These are phyloP conservation scores for Melangyna quadrimaculata DNA, from an alignment of 2,888 invertebrate genomes.

Conservation along the genomic window DNA sequence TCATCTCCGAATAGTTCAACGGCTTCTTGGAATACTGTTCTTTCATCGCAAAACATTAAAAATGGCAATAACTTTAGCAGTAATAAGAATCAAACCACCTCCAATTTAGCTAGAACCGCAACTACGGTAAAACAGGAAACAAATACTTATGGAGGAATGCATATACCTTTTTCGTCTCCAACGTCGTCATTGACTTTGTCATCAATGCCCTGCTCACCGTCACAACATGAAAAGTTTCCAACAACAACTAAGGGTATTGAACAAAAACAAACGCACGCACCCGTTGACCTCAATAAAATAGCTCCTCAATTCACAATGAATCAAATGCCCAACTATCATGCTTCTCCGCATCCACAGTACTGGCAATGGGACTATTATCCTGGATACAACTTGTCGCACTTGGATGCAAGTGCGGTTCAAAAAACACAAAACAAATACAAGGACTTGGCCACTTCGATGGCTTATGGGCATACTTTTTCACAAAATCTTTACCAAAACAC, in stretches of 20 bases:
- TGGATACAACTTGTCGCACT: conserved; percentile 83
- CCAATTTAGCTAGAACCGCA: conserved; percentile 33
- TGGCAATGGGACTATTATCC: conserved; percentile 85
- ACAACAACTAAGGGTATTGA: conserved; percentile 54
- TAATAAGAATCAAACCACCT: conserved; percentile 36
- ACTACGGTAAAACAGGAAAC: conserved; percentile 59
- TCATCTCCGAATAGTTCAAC: conserved; percentile 31
- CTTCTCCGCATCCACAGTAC: conserved; percentile 83
- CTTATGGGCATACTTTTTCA: conserved; percentile 79
- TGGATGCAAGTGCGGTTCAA: conserved; percentile 83
- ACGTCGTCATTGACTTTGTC: conserved; percentile 42
- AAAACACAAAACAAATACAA: conserved; percentile 84
- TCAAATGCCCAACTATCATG: conserved; percentile 86
- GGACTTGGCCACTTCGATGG: conserved; percentile 80
- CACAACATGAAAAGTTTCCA: conserved; percentile 67
- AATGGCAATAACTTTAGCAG: background rate
- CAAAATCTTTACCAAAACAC: conserved; percentile 80
- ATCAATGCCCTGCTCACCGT: conserved; percentile 55
- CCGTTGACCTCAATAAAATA: conserved; percentile 83
- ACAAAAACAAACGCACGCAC: conserved; percentile 74
- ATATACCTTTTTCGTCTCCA: conserved; percentile 50
- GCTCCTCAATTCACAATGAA: conserved; percentile 85
- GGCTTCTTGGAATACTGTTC: conserved; percentile 31
- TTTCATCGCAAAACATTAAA: conserved; percentile 35
- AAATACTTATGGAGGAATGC: conserved; percentile 50